Percentiles rank a stretch among this genome's conserved stretches.
phyloP scores from a whole-genome alignment of 2,888 invertebrate genomes.

The Drosophila melanosoma region DNA sequence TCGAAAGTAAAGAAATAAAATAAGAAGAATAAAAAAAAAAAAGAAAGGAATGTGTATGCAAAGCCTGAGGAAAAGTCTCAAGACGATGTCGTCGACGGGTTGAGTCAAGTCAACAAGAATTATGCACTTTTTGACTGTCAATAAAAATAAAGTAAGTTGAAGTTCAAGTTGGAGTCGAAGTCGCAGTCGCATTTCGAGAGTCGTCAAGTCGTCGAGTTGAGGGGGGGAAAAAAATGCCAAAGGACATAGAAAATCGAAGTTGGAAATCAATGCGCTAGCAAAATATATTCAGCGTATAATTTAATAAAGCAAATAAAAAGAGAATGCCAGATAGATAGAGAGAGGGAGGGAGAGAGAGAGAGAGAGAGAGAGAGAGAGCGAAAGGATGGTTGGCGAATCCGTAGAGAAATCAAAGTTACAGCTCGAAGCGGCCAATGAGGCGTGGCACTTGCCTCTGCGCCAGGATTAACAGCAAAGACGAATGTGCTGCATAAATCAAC shows the following conservation, averaged over 20 bases:
- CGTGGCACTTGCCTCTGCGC: constrained; percentile 31
- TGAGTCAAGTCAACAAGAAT: constrained; percentile 71
- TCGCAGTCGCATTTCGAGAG: constrained; percentile 22
- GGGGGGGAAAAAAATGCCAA: constrained; percentile 59
- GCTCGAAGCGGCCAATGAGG: constrained; percentile 37
- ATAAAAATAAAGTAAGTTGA: constrained; percentile 79
- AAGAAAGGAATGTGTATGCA: constrained; percentile 59
- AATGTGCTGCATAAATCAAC: constrained; percentile 70
- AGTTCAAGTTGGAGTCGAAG: constrained; percentile 48
- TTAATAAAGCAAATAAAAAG: constrained; percentile 79
- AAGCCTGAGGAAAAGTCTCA: constrained; percentile 62
- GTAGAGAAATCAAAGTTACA: constrained; percentile 71
- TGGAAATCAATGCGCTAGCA: constrained; percentile 78
- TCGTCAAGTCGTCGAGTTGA: constrained; percentile 14
- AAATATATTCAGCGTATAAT: constrained; percentile 83
- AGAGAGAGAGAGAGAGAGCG: constrained; percentile 1
- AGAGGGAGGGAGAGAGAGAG: background rate
- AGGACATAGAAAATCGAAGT: constrained; percentile 77
- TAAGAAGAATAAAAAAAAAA: background rate
- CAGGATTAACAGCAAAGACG: constrained; percentile 70
- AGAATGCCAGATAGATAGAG: constrained; percentile 8
- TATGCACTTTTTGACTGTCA: constrained; percentile 81
- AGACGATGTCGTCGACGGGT: constrained; percentile 48
- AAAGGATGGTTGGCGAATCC: constrained; percentile 51
- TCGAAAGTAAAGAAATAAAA: constrained; percentile 39